Percentiles rank a stretch among this genome's conserved stretches.
These are phyloP conservation scores for Octomys mimax DNA, from an alignment of 2,797 vertebrate species.

Conservation along the genomic window DNA sequence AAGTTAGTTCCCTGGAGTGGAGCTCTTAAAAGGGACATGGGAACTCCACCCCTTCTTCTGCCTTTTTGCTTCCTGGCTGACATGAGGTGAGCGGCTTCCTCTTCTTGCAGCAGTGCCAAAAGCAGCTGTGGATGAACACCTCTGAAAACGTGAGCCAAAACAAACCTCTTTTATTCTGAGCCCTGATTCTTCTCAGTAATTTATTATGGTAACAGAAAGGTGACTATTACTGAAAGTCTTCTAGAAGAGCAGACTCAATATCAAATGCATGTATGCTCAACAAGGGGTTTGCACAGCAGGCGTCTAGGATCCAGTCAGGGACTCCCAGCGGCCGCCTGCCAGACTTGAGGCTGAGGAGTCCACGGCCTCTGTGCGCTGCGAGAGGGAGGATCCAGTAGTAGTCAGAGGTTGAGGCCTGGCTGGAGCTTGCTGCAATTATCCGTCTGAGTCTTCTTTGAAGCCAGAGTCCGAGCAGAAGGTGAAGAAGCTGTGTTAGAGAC, in stretches of 20 bases:
- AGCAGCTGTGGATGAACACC: too few relatives aligned
- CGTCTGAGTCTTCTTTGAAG: not conserved
- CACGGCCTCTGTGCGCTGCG: not conserved
- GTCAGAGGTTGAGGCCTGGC: not conserved
- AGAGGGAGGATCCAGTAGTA: not conserved
- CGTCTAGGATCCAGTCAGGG: not conserved
- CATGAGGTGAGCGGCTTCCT: not conserved
- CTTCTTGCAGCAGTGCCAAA: not conserved
- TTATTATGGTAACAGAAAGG: not conserved
- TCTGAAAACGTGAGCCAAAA: not conserved
- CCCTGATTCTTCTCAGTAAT: not conserved
- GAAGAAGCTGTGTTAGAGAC: not conserved
- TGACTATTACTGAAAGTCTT: not conserved
- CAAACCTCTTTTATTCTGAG: too few relatives aligned
- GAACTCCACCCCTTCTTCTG: too few relatives aligned
- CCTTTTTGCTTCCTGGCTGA: not conserved
- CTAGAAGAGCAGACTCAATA: not conserved
- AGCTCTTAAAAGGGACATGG: not conserved
- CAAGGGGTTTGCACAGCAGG: not conserved
- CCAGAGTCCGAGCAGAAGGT: not conserved
- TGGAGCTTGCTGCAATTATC: not conserved
- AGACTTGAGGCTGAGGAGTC: not conserved
- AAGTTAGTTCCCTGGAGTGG: not conserved
- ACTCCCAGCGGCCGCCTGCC: not conserved
- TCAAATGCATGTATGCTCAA: not conserved